phyloP scores from a whole-genome alignment of 2,888 invertebrate genomes.

The Leptinotarsa tumamoca region DNA sequence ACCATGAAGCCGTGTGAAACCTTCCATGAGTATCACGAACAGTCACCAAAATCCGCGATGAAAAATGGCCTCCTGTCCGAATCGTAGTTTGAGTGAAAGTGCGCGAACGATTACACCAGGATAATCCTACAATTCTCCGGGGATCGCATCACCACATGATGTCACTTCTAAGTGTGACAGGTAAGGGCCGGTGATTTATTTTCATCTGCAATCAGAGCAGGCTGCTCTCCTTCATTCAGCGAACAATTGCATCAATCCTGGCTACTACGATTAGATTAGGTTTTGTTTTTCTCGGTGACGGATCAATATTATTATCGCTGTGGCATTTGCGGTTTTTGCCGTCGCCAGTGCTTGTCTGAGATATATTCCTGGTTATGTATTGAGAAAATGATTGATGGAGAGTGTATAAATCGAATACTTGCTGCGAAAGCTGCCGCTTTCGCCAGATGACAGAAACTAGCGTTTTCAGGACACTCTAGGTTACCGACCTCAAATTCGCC shows the following conservation, averaged over 20 bases:
- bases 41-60: neutral
- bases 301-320: constrained; percentile 39
- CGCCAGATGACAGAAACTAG: constrained; percentile 27
- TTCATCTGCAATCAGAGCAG: constrained; percentile 9
- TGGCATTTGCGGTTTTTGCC: constrained; percentile 28
- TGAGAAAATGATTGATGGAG: neutral
- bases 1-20: constrained; percentile 33
- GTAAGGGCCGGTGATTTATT: constrained; percentile 29
- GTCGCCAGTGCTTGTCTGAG: constrained; percentile 2
- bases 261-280: constrained; percentile 19
- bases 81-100: constrained; percentile 25
- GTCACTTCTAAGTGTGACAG: constrained; percentile 47
- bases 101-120: constrained; percentile 3
- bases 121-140: constrained; percentile 13
- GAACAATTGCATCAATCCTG: constrained; percentile 7
- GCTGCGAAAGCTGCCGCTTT: constrained; percentile 3
- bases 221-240: neutral
- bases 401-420: neutral
- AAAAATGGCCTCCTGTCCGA: constrained; percentile 5
- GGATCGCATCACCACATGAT: constrained; percentile 42
- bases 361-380: neutral
- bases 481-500: constrained; percentile 38
- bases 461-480: constrained; percentile 36
- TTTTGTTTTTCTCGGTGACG: constrained; percentile 13
- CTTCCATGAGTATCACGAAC: neutral